Conservation (phyloP, 2,888 invertebrate species). For the Empis livida region DNA sequence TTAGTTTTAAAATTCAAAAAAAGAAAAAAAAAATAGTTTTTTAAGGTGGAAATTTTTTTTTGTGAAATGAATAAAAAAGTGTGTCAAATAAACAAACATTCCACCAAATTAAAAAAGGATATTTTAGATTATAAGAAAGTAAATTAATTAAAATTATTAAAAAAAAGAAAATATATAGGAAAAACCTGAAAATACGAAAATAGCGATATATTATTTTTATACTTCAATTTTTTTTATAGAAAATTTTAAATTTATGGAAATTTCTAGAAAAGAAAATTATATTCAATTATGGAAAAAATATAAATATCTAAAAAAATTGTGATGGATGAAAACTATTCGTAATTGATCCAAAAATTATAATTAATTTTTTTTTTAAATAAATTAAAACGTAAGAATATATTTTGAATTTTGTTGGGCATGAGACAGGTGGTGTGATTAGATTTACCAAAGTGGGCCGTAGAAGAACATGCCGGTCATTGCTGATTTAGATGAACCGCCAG, state of each 20-base stretch:
- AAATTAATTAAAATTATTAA: background rate
- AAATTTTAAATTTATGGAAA: no score
- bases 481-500: slow-evolving; percentile 62
- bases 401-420: slow-evolving; percentile 10
- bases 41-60: slow-evolving; percentile 1
- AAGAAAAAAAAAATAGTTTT: slow-evolving; percentile 1
- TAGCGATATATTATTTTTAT: no score
- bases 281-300: background rate
- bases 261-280: no score
- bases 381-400: background rate
- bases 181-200: no score
- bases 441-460: slow-evolving; percentile 24
- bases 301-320: slow-evolving; percentile 1
- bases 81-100: slow-evolving; percentile 1
- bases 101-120: slow-evolving; percentile 1
- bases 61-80: background rate
- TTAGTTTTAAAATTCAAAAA: background rate
- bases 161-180: slow-evolving; percentile 3
- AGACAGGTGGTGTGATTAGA: slow-evolving; percentile 16
- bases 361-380: slow-evolving; percentile 1
- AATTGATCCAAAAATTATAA: no score
- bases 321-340: no score
- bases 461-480: slow-evolving; percentile 50
- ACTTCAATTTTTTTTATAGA: no score
- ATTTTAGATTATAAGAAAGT: slow-evolving; percentile 2